Conservation (phyloP, 2,113 vertebrate genomes). For the Ceyx cyanopectus region DNA sequence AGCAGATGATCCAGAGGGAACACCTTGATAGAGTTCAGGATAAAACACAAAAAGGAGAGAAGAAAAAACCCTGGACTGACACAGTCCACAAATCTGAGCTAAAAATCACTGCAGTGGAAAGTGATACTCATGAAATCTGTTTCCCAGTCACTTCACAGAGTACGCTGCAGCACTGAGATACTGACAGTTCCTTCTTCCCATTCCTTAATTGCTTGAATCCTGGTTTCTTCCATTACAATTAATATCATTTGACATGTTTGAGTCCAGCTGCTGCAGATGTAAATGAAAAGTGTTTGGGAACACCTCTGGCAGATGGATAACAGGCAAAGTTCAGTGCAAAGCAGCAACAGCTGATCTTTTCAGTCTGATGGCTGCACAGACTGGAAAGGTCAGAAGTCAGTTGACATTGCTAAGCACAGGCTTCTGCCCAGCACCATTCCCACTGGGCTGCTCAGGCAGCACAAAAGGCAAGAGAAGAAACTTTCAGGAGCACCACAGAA, state of each 20-base stretch:
- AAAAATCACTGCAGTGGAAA: not conserved
- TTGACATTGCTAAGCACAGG: not conserved
- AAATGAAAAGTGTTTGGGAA: not conserved
- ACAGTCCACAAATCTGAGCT: not conserved
- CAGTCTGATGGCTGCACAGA: not conserved
- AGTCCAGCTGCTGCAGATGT: constrained; percentile 2
- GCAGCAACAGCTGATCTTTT: not conserved
- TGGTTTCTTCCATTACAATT: not conserved
- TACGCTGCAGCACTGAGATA: not conserved
- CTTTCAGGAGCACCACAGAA: not conserved
- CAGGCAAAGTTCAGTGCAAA: not conserved
- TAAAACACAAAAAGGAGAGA: not conserved
- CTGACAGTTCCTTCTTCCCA: not conserved
- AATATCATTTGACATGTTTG: not conserved
- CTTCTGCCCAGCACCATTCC: not conserved
- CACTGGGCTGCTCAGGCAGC: not conserved
- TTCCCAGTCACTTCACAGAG: not conserved
- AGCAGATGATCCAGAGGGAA: not conserved
- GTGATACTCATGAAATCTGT: not conserved
- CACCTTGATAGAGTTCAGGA: not conserved
- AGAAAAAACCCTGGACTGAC: not conserved
- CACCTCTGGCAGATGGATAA: not conserved
- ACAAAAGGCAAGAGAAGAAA: not conserved
- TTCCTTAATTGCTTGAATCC: not conserved
- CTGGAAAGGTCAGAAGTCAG: not conserved